These are phyloP conservation scores for Monopterus albus DNA, from an alignment of 2,113 vertebrate species.

Conservation along the genomic window DNA sequence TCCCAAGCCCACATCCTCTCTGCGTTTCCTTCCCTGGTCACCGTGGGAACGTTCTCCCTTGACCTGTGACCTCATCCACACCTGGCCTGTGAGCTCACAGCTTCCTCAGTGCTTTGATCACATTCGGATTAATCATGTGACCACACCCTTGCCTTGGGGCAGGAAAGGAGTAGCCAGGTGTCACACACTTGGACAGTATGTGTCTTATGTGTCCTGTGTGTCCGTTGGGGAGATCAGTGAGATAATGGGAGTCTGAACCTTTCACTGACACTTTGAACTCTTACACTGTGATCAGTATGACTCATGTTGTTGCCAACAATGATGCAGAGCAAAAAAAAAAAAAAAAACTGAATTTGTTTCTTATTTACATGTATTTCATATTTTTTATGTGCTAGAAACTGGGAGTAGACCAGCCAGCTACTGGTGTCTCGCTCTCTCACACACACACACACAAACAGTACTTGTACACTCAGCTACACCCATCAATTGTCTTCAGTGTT, in stretches of 20 bases:
- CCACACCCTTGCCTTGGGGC: conserved; percentile 39
- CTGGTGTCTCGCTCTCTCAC: not conserved
- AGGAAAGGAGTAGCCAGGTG: conserved; percentile 43
- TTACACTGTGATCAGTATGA: not conserved
- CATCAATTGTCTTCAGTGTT: no score
- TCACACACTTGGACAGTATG: conserved; percentile 1
- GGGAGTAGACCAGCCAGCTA: not conserved
- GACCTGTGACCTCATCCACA: conserved; percentile 45
- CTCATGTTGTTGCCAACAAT: not conserved
- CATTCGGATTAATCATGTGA: conserved; percentile 55
- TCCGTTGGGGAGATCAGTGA: not conserved
- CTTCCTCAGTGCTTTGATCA: conserved; percentile 59
- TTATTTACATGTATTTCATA: not conserved
- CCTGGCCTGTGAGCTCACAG: conserved; percentile 42
- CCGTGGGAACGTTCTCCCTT: conserved; percentile 20
- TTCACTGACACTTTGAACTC: not conserved
- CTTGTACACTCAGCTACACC: not conserved
- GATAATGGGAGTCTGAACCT: not conserved
- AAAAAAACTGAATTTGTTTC: no score
- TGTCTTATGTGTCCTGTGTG: not conserved
- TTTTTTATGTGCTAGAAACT: conserved; percentile 7
- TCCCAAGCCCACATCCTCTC: conserved; percentile 27
- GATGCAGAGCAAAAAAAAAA: no score
- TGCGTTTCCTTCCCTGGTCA: conserved; percentile 40
- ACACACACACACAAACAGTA: conserved; percentile 14